Conservation (phyloP, 2,113 vertebrate species). For the Falcunculus frontatus region DNA sequence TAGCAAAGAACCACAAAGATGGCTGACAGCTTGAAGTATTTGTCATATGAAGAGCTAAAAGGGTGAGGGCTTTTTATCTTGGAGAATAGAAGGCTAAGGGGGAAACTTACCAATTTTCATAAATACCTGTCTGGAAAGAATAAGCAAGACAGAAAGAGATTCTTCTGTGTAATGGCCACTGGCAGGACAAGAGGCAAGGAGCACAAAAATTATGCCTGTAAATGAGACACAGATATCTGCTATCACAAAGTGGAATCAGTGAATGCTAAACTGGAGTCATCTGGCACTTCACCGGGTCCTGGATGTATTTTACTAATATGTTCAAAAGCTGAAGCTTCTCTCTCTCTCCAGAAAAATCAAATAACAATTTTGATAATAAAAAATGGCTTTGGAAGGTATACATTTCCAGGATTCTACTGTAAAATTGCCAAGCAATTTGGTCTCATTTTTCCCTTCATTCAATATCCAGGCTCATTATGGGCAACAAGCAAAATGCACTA, state of each 20-base stretch:
- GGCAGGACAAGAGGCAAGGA: neutral
- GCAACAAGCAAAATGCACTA: neutral
- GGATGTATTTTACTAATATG: neutral
- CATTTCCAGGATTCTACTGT: neutral
- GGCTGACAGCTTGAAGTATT: neutral
- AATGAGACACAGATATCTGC: neutral
- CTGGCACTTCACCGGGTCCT: neutral
- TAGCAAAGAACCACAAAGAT: rapidly evolving
- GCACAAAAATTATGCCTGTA: neutral
- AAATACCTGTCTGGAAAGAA: neutral
- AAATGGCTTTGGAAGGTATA: neutral
- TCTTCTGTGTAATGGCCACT: neutral
- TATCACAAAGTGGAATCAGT: neutral
- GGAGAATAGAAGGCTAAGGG: neutral
- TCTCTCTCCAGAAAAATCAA: neutral
- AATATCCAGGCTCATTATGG: neutral
- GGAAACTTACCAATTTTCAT: neutral
- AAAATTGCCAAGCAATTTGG: neutral
- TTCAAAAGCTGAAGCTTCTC: neutral
- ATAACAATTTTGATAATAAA: neutral
- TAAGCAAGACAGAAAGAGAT: neutral
- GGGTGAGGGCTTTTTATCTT: rapidly evolving
- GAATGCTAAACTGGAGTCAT: neutral
- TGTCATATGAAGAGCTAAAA: neutral
- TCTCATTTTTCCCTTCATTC: neutral